Evolutionary conservation across 1,140 invertebrate species (phyloP).

Genomic region (Condylostylus longicornis): DNA sequence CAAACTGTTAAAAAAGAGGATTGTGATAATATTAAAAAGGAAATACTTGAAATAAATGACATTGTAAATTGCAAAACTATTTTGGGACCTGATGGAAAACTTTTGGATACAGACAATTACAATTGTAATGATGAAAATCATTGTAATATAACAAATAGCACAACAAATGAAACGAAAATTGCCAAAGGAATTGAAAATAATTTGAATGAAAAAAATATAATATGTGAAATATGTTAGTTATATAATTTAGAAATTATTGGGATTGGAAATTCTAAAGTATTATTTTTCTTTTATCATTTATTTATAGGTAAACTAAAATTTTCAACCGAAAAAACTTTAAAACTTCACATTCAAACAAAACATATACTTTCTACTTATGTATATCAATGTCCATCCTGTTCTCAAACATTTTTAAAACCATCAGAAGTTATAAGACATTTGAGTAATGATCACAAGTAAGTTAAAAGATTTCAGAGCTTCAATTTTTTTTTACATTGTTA

Average conservation of each 20-base stretch:
- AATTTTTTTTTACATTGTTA: no score
- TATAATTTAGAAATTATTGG: constrained; percentile 4
- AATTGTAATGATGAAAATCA: constrained; percentile 32
- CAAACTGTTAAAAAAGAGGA: constrained; percentile 22
- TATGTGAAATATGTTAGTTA: constrained; percentile 21
- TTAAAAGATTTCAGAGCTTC: constrained; percentile 1
- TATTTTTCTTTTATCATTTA: constrained; percentile 9
- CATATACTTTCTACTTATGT: constrained; percentile 46
- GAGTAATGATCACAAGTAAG: constrained; percentile 47
- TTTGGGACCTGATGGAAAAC: constrained; percentile 43
- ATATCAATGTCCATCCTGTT: constrained; percentile 51
- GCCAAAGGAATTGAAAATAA: constrained; percentile 12
- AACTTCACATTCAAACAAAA: constrained; percentile 50
- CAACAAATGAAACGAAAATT: not conserved
- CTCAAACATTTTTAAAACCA: constrained; percentile 48
- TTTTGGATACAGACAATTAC: constrained; percentile 20
- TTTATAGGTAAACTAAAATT: constrained; percentile 45
- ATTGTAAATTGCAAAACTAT: constrained; percentile 34
- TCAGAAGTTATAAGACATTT: constrained; percentile 59
- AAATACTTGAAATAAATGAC: constrained; percentile 23
- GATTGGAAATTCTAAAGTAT: constrained; percentile 4
- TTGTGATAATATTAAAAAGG: constrained; percentile 21
- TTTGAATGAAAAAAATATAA: constrained; percentile 15
- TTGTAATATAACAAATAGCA: not conserved
- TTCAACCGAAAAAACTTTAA: constrained; percentile 51